Conservation (phyloP, 2,113 vertebrate species). For the Ranitomeya imitator region DNA sequence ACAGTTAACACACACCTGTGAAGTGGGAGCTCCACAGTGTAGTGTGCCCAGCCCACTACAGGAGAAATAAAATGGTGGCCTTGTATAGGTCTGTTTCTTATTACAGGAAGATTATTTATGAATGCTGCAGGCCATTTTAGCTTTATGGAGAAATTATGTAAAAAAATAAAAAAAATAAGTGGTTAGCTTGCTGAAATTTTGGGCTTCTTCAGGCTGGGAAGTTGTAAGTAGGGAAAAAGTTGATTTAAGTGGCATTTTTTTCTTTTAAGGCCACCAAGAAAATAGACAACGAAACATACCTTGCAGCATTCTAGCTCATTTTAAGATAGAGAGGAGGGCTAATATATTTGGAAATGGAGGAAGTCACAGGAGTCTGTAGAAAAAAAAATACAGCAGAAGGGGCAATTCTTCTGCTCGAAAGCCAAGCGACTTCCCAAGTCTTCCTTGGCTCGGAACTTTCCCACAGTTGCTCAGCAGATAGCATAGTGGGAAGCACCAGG, state of each 20-base stretch:
- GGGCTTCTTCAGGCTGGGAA: not conserved
- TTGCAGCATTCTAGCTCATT: slow-evolving; percentile 73
- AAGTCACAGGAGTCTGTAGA: slow-evolving; percentile 52
- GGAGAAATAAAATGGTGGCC: slow-evolving; percentile 66
- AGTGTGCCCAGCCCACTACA: not conserved
- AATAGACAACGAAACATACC: slow-evolving; percentile 6
- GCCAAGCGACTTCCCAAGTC: slow-evolving; percentile 51
- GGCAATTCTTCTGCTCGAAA: slow-evolving; percentile 48
- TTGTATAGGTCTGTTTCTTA: slow-evolving; percentile 92
- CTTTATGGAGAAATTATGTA: not conserved
- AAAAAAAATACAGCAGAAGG: slow-evolving; percentile 30
- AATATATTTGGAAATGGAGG: slow-evolving; percentile 22
- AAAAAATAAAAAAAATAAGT: not conserved
- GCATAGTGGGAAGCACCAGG: slow-evolving; percentile 54
- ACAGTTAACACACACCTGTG: slow-evolving; percentile 56
- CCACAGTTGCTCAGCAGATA: slow-evolving; percentile 51
- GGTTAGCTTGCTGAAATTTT: not conserved
- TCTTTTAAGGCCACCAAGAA: slow-evolving; percentile 6
- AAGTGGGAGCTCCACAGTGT: not conserved
- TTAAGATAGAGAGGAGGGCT: slow-evolving; percentile 19
- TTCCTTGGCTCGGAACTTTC: slow-evolving; percentile 52
- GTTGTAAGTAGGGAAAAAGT: not conserved
- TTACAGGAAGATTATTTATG: slow-evolving; percentile 81
- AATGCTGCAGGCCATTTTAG: slow-evolving; percentile 4
- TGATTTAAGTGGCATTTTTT: not conserved